Percentiles rank a stretch among this genome's conserved stretches.
Conservation (phyloP, 1,140 invertebrate genomes). For the Leptinotarsa texana region DNA sequence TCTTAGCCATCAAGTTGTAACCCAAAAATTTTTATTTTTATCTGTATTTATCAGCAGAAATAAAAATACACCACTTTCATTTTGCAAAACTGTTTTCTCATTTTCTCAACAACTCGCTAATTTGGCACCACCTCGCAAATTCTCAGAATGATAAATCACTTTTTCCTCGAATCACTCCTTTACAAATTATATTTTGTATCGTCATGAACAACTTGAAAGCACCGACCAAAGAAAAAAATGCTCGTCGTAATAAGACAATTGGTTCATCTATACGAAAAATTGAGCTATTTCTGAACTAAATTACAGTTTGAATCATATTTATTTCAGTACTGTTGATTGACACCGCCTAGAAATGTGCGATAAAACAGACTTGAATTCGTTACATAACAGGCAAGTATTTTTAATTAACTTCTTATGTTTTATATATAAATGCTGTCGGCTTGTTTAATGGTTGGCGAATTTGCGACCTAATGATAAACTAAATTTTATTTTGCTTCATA, state of each 20-base stretch:
- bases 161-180: constrained; percentile 3
- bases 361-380: constrained; percentile 14
- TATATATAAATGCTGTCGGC: constrained; percentile 5
- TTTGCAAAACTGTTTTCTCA: no score
- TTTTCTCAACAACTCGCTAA: neutral
- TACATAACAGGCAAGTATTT: constrained; percentile 16
- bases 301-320: neutral
- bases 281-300: neutral
- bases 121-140: neutral
- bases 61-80: no score
- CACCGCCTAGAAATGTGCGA: constrained; percentile 3
- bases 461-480: neutral
- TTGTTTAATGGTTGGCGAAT: neutral
- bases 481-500: neutral
- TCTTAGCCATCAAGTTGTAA: no score
- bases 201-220: no score
- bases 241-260: neutral
- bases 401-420: constrained; percentile 23
- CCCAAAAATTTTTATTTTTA: no score
- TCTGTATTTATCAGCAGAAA: no score
- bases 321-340: constrained; percentile 1
- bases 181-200: neutral
- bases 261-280: neutral
- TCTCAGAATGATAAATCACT: constrained; percentile 7
- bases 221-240: no score